A percentile compares a stretch with the other conserved stretches of the same genome.
Evolutionary conservation across 2,113 vertebrate genomes (phyloP).

Genomic region (Pan paniscus): DNA sequence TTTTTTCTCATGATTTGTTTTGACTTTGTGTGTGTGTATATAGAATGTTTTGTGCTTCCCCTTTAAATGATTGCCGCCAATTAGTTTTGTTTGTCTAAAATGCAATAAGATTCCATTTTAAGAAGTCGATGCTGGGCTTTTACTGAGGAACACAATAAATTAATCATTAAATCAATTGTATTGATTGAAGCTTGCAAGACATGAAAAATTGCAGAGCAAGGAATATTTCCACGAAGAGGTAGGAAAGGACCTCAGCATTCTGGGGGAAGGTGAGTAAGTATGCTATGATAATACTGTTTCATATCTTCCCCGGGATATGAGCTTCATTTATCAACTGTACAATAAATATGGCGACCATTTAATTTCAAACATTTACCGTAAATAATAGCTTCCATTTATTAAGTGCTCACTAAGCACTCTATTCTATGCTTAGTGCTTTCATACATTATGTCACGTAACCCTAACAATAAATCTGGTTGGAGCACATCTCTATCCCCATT

Average conservation of each 20-base stretch:
- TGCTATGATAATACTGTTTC: background rate
- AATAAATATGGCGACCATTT: constrained; percentile 21
- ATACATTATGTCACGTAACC: background rate
- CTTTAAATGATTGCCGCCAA: constrained; percentile 69
- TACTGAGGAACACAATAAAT: constrained; percentile 77
- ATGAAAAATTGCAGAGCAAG: constrained; percentile 67
- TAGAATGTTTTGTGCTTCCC: constrained; percentile 19
- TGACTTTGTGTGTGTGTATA: background rate
- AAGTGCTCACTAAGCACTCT: background rate
- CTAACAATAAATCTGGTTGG: background rate
- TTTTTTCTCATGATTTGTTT: background rate
- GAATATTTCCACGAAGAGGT: constrained; percentile 38
- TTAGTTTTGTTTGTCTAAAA: constrained; percentile 65
- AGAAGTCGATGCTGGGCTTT: constrained; percentile 73
- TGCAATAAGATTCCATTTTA: constrained; percentile 67
- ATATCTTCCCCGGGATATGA: background rate
- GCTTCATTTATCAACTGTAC: constrained; percentile 22
- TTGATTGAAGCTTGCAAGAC: constrained; percentile 65
- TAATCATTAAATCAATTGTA: constrained; percentile 80
- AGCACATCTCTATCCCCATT: background rate
- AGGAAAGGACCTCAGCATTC: background rate
- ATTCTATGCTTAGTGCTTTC: background rate
- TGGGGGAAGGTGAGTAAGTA: background rate
- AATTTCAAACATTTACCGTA: background rate
- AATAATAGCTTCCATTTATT: constrained; percentile 13